A percentile compares a stretch with the other conserved stretches of the same genome.
Evolutionary conservation across 2,797 vertebrate genomes (phyloP).

Genomic region (Gymnodraco acuticeps): DNA sequence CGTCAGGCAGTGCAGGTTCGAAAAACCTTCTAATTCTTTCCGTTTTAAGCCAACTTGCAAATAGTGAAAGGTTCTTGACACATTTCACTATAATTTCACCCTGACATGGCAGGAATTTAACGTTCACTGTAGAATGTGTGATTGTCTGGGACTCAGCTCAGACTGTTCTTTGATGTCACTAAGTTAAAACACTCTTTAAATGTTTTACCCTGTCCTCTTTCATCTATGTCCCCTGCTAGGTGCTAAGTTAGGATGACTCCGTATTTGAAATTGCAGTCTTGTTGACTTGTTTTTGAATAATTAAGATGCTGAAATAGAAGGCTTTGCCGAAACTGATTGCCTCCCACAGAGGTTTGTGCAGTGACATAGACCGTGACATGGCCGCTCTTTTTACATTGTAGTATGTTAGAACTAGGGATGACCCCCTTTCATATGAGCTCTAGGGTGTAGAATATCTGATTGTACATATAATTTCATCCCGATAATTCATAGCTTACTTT

Average conservation of each 20-base stretch:
- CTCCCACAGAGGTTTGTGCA: conserved; percentile 21
- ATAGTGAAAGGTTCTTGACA: neutral
- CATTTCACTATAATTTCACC: conserved; percentile 8
- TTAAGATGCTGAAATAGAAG: conserved; percentile 20
- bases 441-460: too few species aligned
- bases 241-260: conserved; percentile 11
- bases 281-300: conserved; percentile 43
- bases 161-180: conserved; percentile 22
- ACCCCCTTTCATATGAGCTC: too few species aligned
- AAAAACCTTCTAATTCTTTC: neutral
- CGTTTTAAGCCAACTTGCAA: neutral
- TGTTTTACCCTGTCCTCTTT: neutral
- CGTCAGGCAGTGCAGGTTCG: conserved; percentile 22
- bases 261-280: conserved; percentile 17
- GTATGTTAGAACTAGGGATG: neutral
- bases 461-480: too few species aligned
- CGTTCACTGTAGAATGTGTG: neutral
- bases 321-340: conserved; percentile 7
- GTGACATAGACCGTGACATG: neutral
- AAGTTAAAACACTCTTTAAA: conserved; percentile 6
- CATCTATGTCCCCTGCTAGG: conserved; percentile 1
- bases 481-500: too few species aligned
- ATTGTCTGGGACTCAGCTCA: neutral
- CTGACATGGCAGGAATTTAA: neutral
- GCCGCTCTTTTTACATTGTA: neutral